A percentile compares a stretch with the other conserved stretches of the same genome.
phyloP scores from a whole-genome alignment of 2,113 vertebrate genomes.

The Scortum barcoo region DNA sequence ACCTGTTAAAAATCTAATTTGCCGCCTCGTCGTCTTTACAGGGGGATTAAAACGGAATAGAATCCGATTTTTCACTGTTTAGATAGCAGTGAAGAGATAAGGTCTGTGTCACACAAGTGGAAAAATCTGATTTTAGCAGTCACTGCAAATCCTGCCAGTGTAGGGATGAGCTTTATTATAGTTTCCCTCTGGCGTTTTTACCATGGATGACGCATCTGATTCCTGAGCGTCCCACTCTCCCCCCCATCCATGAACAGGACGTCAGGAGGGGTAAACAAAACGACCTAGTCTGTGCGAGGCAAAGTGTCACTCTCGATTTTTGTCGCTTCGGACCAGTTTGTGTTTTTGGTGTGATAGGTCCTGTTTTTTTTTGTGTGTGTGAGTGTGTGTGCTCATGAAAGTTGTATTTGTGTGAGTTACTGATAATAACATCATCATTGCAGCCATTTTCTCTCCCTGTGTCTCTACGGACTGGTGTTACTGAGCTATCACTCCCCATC shows the following conservation, averaged over 20 bases:
- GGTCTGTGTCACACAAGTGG: constrained; percentile 41
- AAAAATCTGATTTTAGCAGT: constrained; percentile 52
- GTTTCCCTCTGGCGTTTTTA: constrained; percentile 30
- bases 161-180: constrained; percentile 51
- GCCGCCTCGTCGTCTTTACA: constrained; percentile 15
- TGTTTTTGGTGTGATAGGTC: background rate
- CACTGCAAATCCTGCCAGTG: constrained; percentile 37
- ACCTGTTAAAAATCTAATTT: constrained; percentile 59
- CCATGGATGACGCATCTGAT: constrained; percentile 29
- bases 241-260: background rate
- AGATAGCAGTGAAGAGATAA: constrained; percentile 34
- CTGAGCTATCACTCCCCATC: constrained; percentile 4
- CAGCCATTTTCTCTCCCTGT: constrained; percentile 11
- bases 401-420: constrained; percentile 4
- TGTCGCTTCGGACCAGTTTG: background rate
- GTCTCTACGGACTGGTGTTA: background rate
- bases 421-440: constrained; percentile 25
- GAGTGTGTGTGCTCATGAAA: background rate
- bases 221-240: background rate
- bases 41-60: constrained; percentile 35
- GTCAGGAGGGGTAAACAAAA: background rate
- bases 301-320: background rate
- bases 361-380: too few relatives aligned
- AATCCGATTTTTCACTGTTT: constrained; percentile 41
- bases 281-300: background rate